Evolutionary conservation across 2,113 vertebrate genomes (phyloP).

Genomic region (Otus sunia): DNA sequence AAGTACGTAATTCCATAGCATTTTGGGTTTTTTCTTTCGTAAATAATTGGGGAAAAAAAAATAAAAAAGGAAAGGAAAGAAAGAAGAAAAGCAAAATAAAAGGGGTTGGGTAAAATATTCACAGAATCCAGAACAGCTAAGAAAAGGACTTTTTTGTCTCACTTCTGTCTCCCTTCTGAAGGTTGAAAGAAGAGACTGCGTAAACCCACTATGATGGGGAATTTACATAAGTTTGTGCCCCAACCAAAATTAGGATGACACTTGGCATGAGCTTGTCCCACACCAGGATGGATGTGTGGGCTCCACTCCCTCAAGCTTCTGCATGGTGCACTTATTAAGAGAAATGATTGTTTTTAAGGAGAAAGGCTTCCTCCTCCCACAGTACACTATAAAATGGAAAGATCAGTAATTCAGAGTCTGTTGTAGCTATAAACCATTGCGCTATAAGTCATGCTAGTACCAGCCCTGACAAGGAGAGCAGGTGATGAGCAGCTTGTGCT

Average conservation of each 20-base stretch:
- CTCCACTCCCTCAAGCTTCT: background rate
- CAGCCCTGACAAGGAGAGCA: background rate
- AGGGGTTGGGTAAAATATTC: accelerated
- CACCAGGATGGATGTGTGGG: background rate
- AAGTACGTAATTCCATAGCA: background rate
- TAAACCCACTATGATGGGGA: background rate
- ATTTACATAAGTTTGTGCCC: background rate
- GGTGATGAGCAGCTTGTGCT: conserved; percentile 1
- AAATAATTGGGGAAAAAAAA: background rate
- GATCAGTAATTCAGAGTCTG: background rate
- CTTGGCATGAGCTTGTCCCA: background rate
- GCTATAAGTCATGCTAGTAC: background rate
- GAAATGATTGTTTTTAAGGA: background rate
- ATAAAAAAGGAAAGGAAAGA: background rate
- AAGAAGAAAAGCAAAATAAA: background rate
- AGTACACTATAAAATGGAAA: background rate
- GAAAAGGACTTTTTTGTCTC: background rate
- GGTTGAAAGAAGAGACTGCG: background rate
- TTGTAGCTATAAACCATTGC: background rate
- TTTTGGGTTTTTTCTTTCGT: background rate
- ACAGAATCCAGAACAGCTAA: background rate
- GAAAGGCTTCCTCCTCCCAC: background rate
- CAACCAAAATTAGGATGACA: background rate
- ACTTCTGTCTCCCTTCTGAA: background rate
- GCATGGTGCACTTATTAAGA: accelerated